A percentile compares a stretch with the other conserved stretches of the same genome.
These are phyloP conservation scores for Thamnaconus septentrionalis DNA, from an alignment of 2,113 vertebrate genomes.

Conservation along the genomic window DNA sequence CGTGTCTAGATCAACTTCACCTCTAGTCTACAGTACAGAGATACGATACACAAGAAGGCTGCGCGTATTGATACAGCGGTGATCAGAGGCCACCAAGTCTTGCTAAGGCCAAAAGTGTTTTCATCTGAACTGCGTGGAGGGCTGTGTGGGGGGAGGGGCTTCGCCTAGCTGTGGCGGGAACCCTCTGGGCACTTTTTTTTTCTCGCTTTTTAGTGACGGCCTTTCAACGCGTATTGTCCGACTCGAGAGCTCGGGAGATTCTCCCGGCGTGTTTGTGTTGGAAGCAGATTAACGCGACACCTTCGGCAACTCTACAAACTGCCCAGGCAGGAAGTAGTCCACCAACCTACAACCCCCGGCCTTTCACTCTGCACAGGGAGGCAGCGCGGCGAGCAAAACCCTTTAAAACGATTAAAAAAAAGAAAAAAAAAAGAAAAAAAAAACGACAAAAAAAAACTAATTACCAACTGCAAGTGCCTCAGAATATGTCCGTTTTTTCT, in stretches of 20 bases:
- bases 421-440: slow-evolving; percentile 14
- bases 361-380: slow-evolving; percentile 24
- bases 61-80: slow-evolving; percentile 48
- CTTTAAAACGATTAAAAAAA: slow-evolving; percentile 38
- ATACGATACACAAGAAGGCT: slow-evolving; percentile 68
- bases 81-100: slow-evolving; percentile 58
- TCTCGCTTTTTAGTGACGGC: too few species aligned
- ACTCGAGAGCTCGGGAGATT: slow-evolving; percentile 32
- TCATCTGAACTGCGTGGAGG: slow-evolving; percentile 19
- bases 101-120: slow-evolving; percentile 48
- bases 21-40: slow-evolving; percentile 71
- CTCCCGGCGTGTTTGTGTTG: slow-evolving; percentile 41
- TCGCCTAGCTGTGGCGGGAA: slow-evolving; percentile 15
- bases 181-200: slow-evolving; percentile 17
- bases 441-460: neutral
- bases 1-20: slow-evolving; percentile 58
- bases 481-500: slow-evolving; percentile 54
- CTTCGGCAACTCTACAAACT: slow-evolving; percentile 49
- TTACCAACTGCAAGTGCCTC: neutral
- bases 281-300: slow-evolving; percentile 62
- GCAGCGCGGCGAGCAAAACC: neutral
- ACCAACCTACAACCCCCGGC: slow-evolving; percentile 31
- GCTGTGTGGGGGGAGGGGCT: neutral
- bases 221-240: slow-evolving; percentile 42
- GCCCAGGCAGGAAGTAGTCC: slow-evolving; percentile 30